Base-by-base conservation (phyloP, 2,797 vertebrate species). In the Poeciliopsis infans region DNA sequence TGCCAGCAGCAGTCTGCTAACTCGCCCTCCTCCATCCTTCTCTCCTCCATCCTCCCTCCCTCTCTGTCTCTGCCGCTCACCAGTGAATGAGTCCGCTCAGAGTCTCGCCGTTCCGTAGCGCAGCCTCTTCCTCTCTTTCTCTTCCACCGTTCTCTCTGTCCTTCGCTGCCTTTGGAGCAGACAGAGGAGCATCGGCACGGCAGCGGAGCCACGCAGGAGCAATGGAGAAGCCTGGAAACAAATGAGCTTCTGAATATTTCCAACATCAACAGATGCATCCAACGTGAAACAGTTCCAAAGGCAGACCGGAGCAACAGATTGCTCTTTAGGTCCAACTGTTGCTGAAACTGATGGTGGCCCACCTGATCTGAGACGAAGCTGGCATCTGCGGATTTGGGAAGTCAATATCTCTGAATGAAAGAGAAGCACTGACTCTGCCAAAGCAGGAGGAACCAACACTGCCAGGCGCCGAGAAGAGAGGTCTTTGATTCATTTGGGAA, bases 61-160 rank as follows among this genome's bases (percentile, higher is more conserved):
- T 11, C 74, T n/a, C 72, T 76, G 69, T 66, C 83, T 75, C 76
- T 80, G 85, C 89, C 86, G 85, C 90, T 91, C 78, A 49, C 78
- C 88, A 77, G 88, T 95, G 94, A 95, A 95, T 95, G 92, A 94
- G 89, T 86, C 93, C 89, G 92, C 91, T 91, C 94, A 93, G 93
- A 91, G 86, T 91, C 92, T 90, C 88, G 89, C 94, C 87, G 90
- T 85, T 87, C 77, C 87, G 86, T 91, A 83, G 79, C 16, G 23
- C 83, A 88, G 80, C 82, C 79, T 72, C 88, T 74, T 75, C 64
- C 79, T 75, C 82, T 25, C 66, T 39, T 53, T 28, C 55, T 75
- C 43, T 77, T 79, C 57, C 68, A 39, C 73, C 41, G 68, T 74
- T 77, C 61, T 43, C 49, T 78, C 59, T 45, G 68, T 88, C 74